A percentile compares a stretch with the other conserved stretches of the same genome.
These are phyloP conservation scores for Bubo scandiacus DNA, from an alignment of 2,113 vertebrate species.

Conservation along the genomic window DNA sequence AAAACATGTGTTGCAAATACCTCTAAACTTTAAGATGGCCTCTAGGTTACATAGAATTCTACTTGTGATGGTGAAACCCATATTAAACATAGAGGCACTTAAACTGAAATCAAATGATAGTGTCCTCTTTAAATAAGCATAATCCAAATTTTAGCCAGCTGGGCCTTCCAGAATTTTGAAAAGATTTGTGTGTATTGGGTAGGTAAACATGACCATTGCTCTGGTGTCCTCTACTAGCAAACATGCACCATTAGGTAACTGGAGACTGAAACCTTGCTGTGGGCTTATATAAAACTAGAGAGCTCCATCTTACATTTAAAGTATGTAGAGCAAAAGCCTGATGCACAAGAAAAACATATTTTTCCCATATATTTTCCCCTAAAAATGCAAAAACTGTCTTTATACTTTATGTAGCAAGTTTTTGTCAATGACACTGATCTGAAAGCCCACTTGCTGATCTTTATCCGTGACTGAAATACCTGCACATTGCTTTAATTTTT, in stretches of 20 bases:
- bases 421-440: slow-evolving; percentile 33
- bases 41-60: not conserved
- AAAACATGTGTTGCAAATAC: not conserved
- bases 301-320: not conserved
- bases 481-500: slow-evolving; percentile 47
- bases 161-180: not conserved
- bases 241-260: not conserved
- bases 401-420: not conserved
- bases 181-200: not conserved
- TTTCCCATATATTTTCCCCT: not conserved
- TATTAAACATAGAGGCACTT: not conserved
- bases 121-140: not conserved
- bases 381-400: not conserved
- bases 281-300: not conserved
- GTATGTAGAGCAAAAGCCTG: not conserved
- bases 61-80: not conserved
- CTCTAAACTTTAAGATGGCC: not conserved
- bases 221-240: not conserved
- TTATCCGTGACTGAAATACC: slow-evolving; percentile 27
- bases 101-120: not conserved
- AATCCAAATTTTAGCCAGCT: not conserved
- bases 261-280: not conserved
- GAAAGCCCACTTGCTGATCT: slow-evolving; percentile 47
- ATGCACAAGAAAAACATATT: not conserved
- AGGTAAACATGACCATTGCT: not conserved